Base-by-base conservation (phyloP, 2,888 invertebrate species). In the Seira sanloemensis region DNA sequence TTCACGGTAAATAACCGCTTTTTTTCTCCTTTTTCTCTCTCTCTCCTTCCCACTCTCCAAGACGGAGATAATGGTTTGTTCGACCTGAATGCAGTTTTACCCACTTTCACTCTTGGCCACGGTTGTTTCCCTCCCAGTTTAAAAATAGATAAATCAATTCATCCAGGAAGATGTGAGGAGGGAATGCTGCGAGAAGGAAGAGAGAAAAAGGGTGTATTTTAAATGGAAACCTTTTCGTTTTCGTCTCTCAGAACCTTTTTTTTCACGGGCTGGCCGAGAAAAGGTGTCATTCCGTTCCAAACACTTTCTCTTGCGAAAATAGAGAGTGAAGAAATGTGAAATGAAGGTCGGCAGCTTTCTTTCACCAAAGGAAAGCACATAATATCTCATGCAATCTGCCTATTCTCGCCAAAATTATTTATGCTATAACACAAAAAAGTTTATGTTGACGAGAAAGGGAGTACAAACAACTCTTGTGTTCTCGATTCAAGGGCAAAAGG, bases 141-240 rank as follows among this genome's bases (percentile, higher is more conserved):
- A 79, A 79, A 79, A 79, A 67, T 79, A 73, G 73, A 79, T 79
- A 79, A 79, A 79, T 79, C 79, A 79, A 79, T 79, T 79, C 72
- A 46, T 73, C 24, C 73, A 37, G 9, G 37, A 4, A 37, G 23
- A 37, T 12, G 37, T 37, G 37, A 37, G 9, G 37, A 37, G 58
- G 75, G 46, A 25, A 65, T 27, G 25, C 2, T 54, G 27, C 12
- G 37, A 12, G 37, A 37, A 37, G 12, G 37, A 12, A 37, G 37
- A n/a, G n/a, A 37, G 12, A 37, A 37, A 12, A 12, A 37, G 12
- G 12, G 37, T 37, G 37, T 37, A 37, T n/a, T n/a, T n/a, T n/a
- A 37, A 54, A 26, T 12, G 58, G 71, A 72, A 72, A 66, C 68
- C 71, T 37, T 37, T 12, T 37, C 37, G 37, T 7, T 12, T 7